Conservation (phyloP, 1,140 invertebrate species). For the Drosophila varians region DNA sequence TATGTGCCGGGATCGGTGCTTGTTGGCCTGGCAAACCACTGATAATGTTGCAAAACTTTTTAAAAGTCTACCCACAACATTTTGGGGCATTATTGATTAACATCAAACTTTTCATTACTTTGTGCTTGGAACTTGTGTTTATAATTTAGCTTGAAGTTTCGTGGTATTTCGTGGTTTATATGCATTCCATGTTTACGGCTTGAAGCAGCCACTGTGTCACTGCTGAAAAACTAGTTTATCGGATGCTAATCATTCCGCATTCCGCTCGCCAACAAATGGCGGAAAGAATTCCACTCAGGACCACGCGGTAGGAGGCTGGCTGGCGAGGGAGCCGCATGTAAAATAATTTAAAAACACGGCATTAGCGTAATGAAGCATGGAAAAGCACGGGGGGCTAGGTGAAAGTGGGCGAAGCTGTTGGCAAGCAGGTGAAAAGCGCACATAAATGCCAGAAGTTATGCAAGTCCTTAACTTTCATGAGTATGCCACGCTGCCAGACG, state of each 20-base stretch:
- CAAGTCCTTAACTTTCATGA: constrained; percentile 80
- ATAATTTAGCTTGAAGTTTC: too few relatives aligned
- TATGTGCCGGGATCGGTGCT: background rate
- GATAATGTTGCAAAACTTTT: background rate
- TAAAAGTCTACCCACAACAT: background rate
- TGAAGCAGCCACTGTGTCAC: constrained; percentile 25
- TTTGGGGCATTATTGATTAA: background rate
- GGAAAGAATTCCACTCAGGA: constrained; percentile 43
- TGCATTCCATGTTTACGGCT: constrained; percentile 1
- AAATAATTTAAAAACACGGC: constrained; percentile 80
- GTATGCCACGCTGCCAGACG: constrained; percentile 47
- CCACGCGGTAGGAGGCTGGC: background rate
- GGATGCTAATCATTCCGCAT: constrained; percentile 63
- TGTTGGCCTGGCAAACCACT: background rate
- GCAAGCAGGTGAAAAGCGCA: constrained; percentile 73
- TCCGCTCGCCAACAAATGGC: constrained; percentile 46
- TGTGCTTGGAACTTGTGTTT: too few relatives aligned
- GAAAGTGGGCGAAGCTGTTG: constrained; percentile 43
- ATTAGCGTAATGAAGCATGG: constrained; percentile 80
- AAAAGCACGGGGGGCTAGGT: constrained; percentile 40
- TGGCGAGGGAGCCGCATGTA: constrained; percentile 36
- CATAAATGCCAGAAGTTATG: constrained; percentile 81
- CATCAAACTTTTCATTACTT: background rate
- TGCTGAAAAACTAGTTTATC: constrained; percentile 38
- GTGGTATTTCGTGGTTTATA: background rate